phyloP scores from a whole-genome alignment of 23 tunicate species.

The Styela plicata region DNA sequence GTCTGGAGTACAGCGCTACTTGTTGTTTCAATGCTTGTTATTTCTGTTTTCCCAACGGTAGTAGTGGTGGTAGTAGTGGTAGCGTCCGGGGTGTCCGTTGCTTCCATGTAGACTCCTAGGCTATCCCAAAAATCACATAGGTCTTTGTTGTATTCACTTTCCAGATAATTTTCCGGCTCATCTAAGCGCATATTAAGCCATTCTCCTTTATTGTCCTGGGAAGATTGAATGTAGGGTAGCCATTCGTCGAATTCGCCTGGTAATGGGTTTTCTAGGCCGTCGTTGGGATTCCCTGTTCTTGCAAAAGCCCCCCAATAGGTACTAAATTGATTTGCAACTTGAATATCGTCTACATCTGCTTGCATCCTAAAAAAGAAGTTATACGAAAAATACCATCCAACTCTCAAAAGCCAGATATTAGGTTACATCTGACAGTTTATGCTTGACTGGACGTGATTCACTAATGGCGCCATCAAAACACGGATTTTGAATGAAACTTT shows the following conservation, averaged over 20 bases:
- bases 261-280: not conserved
- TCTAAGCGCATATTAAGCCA: conserved; percentile 6
- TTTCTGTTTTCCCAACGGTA: not conserved
- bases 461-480: too few relatives aligned
- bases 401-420: too few relatives aligned
- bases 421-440: too few relatives aligned
- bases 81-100: not conserved
- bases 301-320: not conserved
- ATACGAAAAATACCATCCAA: too few relatives aligned
- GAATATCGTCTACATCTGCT: not conserved
- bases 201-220: not conserved
- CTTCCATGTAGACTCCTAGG: not conserved
- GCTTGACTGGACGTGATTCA: too few relatives aligned
- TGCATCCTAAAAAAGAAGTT: too few relatives aligned
- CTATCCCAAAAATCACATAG: not conserved
- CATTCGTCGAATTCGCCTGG: not conserved
- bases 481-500: too few relatives aligned
- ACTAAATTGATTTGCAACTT: not conserved
- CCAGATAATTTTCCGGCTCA: not conserved
- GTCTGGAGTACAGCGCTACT: not conserved
- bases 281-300: conserved; percentile 3
- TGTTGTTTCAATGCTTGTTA: not conserved
- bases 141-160: not conserved
- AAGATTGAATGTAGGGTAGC: not conserved
- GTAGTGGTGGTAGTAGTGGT: not conserved